Conservation (phyloP, 2,888 invertebrate genomes). For the Sialis fuliginosa region DNA sequence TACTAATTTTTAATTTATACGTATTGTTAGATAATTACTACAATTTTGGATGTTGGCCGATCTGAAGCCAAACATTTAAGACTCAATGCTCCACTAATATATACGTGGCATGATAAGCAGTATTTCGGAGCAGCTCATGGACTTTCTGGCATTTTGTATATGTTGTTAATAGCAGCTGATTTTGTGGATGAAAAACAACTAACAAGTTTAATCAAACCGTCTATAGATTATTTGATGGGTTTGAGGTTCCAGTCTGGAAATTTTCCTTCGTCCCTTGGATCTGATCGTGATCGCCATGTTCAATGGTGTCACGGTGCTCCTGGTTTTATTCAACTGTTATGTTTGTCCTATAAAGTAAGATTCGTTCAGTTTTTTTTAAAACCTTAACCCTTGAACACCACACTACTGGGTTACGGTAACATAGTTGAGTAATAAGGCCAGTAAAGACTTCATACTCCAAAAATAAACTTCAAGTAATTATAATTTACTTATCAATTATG, state of each 20-base stretch:
- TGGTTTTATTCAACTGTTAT: conserved; percentile 57
- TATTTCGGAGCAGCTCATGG: conserved; percentile 88
- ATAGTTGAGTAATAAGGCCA: neutral
- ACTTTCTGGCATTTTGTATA: conserved; percentile 64
- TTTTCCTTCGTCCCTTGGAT: conserved; percentile 61
- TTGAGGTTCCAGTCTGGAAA: conserved; percentile 44
- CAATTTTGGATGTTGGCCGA: conserved; percentile 45
- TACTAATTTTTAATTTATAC: conserved; percentile 4
- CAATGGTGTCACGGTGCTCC: conserved; percentile 96
- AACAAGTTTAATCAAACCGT: conserved; percentile 37
- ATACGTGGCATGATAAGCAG: conserved; percentile 70
- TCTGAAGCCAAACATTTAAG: conserved; percentile 32
- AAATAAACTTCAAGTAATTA: neutral
- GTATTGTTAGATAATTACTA: conserved; percentile 37
- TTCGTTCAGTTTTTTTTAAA: neutral
- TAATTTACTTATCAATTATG: neutral
- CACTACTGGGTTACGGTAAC: neutral
- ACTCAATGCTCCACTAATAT: conserved; percentile 51
- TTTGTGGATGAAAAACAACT: conserved; percentile 39
- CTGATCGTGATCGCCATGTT: conserved; percentile 52
- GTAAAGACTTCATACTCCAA: neutral
- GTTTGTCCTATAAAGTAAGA: conserved; percentile 45
- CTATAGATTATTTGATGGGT: conserved; percentile 41
- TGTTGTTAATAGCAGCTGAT: conserved; percentile 53
- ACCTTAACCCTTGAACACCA: too few relatives aligned